A percentile compares a stretch with the other conserved stretches of the same genome.
Evolutionary conservation across 2,888 invertebrate species (phyloP).

Genomic region (Coenonympha glycerion): DNA sequence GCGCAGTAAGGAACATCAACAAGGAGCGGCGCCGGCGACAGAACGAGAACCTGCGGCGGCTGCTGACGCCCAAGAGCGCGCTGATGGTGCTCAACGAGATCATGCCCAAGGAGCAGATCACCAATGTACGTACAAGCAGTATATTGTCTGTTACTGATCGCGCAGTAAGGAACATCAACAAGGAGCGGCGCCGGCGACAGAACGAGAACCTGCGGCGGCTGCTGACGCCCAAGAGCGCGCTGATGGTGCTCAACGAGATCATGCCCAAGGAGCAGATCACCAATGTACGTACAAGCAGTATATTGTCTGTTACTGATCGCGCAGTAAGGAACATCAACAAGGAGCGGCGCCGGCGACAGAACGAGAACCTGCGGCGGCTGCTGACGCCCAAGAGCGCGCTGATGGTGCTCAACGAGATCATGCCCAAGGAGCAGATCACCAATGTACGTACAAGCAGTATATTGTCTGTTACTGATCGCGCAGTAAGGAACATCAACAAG

Average conservation of each 20-base stretch:
- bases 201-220: conserved; percentile 84
- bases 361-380: conserved; percentile 83
- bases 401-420: conserved; percentile 90
- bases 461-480: too few relatives aligned
- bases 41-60: conserved; percentile 83
- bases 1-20: conserved; percentile 77
- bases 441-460: conserved; percentile 42
- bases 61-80: conserved; percentile 88
- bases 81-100: conserved; percentile 92
- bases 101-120: conserved; percentile 62
- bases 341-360: conserved; percentile 82
- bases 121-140: conserved; percentile 42
- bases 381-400: conserved; percentile 89
- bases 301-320: too few relatives aligned
- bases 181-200: conserved; percentile 81
- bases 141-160: too few relatives aligned
- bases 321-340: conserved; percentile 78
- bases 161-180: conserved; percentile 77
- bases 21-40: conserved; percentile 82
- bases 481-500: conserved; percentile 78
- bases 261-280: conserved; percentile 62
- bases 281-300: conserved; percentile 41
- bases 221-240: conserved; percentile 87
- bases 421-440: conserved; percentile 58
- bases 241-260: conserved; percentile 91